phyloP scores from a whole-genome alignment of 2,113 vertebrate species.

The Indicator indicator region DNA sequence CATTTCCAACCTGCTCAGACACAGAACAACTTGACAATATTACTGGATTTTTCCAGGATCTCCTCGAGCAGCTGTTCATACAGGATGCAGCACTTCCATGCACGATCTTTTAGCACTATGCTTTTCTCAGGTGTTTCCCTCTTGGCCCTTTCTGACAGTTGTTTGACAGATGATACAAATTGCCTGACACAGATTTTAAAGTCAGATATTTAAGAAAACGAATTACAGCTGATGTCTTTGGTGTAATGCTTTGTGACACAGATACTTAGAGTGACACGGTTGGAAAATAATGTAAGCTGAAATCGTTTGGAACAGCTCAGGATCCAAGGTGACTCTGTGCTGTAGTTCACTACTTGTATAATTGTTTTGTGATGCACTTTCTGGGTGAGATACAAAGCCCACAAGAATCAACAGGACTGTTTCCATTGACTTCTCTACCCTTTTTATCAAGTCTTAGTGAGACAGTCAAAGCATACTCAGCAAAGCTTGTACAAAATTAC shows the following conservation, averaged over 20 bases:
- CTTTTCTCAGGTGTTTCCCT: conserved; percentile 64
- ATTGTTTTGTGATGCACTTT: conserved; percentile 19
- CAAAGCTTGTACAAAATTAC: neutral
- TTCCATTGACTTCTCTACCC: neutral
- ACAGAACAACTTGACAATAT: neutral
- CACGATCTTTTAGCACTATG: neutral
- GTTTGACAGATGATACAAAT: conserved; percentile 62
- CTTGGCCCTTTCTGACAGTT: conserved; percentile 56
- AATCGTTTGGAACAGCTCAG: neutral
- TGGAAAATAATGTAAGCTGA: conserved; percentile 53
- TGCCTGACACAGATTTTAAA: conserved; percentile 59
- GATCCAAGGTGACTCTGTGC: conserved; percentile 58
- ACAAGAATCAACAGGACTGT: conserved; percentile 13
- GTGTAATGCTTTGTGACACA: conserved; percentile 58
- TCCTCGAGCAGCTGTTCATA: neutral
- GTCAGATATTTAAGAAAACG: conserved; percentile 63
- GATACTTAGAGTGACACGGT: conserved; percentile 46
- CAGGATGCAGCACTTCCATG: neutral
- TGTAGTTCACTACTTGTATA: conserved; percentile 10
- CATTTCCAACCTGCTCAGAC: neutral
- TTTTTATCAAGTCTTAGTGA: neutral
- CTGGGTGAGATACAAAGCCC: neutral
- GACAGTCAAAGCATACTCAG: neutral
- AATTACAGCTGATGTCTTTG: conserved; percentile 52
- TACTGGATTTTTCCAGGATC: neutral